Base-by-base conservation (phyloP, 2,113 vertebrate species). In the Hyperoodon ampullatus region DNA sequence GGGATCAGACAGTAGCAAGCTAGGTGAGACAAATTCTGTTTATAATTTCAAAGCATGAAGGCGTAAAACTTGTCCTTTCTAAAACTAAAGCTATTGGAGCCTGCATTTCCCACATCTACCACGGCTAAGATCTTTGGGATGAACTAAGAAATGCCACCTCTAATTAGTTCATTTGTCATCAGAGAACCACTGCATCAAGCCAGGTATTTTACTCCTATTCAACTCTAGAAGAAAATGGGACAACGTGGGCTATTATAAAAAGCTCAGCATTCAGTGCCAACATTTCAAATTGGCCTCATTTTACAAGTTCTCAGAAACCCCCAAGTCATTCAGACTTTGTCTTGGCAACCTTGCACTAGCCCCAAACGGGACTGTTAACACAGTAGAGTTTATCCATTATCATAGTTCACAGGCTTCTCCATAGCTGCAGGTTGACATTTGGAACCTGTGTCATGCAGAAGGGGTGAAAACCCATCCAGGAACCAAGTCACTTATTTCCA, bases 401-500 rank as follows among this genome's bases (percentile, higher is more conserved):
- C 70, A 97, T 95, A 95, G 97, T 97, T 98, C 97, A 96, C 96
- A 87, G 90, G 92, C 94, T 98, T 98, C 39, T 6, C 97, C 93
- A 88, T 47, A 97, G 96, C 97, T 96, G 96, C 96, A 95, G 96
- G 93, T 90, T 61, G 97, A 96, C 97, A 98, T 97, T 81, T 84
- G 97, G 97, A 95, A 98, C 95, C 97, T 96, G 87, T 97, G 98
- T 98, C 98, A 98, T 66, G 97, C 98, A 98, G 98, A 97, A 98
- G 98, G 99, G 99, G 97, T 99, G 99, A 99, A 99, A 99, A 99
- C 98, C 98, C 98, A 99, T 99, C 98, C 98, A 98, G 98, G 97
- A 98, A 98, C 98, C 98, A 95, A 98, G 98, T 98, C 97, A 95
- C 95, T 97, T 87, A 97, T 98, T 98, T 98, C 95, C 96, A 98